Percentiles rank a stretch among this genome's conserved stretches.
Evolutionary conservation across 2,797 vertebrate species (phyloP).

Genomic region (Simalia tracyae): DNA sequence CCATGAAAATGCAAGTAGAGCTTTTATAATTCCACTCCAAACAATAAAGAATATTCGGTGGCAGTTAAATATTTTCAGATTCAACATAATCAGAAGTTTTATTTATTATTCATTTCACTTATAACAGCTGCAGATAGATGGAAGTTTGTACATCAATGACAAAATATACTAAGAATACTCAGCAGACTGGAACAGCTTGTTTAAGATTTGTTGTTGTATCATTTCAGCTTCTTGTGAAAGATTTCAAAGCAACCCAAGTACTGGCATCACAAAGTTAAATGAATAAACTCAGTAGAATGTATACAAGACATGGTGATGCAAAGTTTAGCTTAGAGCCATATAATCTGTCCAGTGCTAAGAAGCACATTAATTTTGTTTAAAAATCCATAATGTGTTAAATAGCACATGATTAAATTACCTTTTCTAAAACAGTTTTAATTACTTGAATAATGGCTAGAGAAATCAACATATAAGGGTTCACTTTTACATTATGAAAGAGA

Average conservation of each 20-base stretch:
- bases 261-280: constrained; percentile 69
- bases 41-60: constrained; percentile 65
- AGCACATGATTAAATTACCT: constrained; percentile 53
- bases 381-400: constrained; percentile 50
- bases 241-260: constrained; percentile 71
- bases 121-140: constrained; percentile 76
- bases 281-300: constrained; percentile 70
- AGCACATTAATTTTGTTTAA: constrained; percentile 67
- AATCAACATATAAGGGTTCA: constrained; percentile 48
- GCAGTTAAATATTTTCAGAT: constrained; percentile 77
- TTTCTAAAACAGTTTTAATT: constrained; percentile 55
- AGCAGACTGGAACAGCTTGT: constrained; percentile 69
- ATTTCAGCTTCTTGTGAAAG: constrained; percentile 73
- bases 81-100: constrained; percentile 72
- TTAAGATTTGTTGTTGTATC: constrained; percentile 63
- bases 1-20: constrained; percentile 53
- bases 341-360: constrained; percentile 62
- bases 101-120: constrained; percentile 78
- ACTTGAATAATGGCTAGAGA: constrained; percentile 56
- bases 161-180: constrained; percentile 73
- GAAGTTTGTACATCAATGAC: constrained; percentile 75
- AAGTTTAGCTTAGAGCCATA: constrained; percentile 68
- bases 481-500: constrained; percentile 47
- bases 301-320: constrained; percentile 72
- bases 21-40: constrained; percentile 57